Base-by-base conservation (phyloP, 2,797 vertebrate species). In the Diplodus sargus region DNA sequence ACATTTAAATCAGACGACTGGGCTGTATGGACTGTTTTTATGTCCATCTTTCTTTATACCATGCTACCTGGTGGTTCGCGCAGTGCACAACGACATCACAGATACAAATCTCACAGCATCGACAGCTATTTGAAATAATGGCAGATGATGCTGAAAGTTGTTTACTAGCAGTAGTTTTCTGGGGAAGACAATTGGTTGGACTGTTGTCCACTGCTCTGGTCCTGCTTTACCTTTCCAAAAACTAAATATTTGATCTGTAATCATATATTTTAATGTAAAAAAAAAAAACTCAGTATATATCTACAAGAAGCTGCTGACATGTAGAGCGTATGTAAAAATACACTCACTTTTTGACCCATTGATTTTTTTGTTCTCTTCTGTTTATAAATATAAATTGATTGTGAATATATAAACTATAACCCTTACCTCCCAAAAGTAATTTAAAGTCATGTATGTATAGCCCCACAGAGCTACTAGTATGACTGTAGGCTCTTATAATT, bases 321-420 rank as follows among this genome's bases (percentile, higher is more conserved):
- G 4, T 0, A 15, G 14, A 4, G n/a, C 2, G 9, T 23, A 7
- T 34, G 18, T 30, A 2, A 47, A 17, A 45, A 34, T 0, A 0
- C 59, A 23, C 39, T 20, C 18, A 34, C 11, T 54, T 0, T 34
- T 10, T 0, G 47, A 18, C 47, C 6, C 15, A 60, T 18, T 20
- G 13, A 34, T 34, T 17, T 28, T 71, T 13, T 28, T 53, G 17
- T n/a, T 62, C 8, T 53, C 13, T 72, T 45, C 2, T 39, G 5
- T 20, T 18, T 20, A 13, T 3, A 22, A n/a, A 43, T 9, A 4
- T 57, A n/a, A 47, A 25, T 54, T 9, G 0, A 61, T 43, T 42
- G 3, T 28, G 1, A 7, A n/a, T 16, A 6, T 15, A n/a, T 34
- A 34, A 52, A 14, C 14, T 22, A 17, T 52, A 42, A 66, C n/a